phyloP scores from a whole-genome alignment of 2,797 vertebrate species.

The Australoheros facetus region DNA sequence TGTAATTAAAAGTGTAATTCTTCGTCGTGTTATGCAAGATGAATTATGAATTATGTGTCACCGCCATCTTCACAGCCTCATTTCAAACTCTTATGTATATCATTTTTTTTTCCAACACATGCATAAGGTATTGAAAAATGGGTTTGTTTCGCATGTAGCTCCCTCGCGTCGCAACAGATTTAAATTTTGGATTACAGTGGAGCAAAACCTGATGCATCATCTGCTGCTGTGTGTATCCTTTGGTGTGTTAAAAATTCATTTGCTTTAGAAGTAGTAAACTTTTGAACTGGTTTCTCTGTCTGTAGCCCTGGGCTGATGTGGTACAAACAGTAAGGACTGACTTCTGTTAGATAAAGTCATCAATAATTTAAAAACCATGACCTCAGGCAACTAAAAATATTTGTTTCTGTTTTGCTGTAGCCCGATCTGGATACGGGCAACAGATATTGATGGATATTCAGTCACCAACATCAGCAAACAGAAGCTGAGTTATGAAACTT shows the following conservation, averaged over 20 bases:
- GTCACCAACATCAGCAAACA: background rate
- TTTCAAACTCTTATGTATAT: background rate
- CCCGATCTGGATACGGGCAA: background rate
- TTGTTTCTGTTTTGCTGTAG: slow-evolving; percentile 1
- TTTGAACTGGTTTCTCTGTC: background rate
- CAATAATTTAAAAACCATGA: slow-evolving; percentile 9
- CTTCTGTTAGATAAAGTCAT: background rate
- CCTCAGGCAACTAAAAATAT: slow-evolving; percentile 6
- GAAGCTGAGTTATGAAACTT: background rate
- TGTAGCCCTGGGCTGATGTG: slow-evolving; percentile 1
- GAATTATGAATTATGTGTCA: slow-evolving; percentile 42
- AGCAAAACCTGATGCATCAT: background rate
- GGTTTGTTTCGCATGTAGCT: background rate
- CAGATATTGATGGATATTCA: background rate
- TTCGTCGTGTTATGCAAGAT: slow-evolving; percentile 26
- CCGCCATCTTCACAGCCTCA: slow-evolving; percentile 18
- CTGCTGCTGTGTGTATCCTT: background rate
- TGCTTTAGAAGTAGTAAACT: background rate
- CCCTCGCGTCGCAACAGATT: background rate
- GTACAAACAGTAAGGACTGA: background rate
- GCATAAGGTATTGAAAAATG: background rate
- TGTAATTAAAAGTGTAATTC: slow-evolving; percentile 48
- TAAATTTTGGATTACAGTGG: background rate
- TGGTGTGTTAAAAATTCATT: background rate
- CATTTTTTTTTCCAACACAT: background rate